Base-by-base conservation (phyloP, 2,797 vertebrate genomes). In the Lithobates pipiens region DNA sequence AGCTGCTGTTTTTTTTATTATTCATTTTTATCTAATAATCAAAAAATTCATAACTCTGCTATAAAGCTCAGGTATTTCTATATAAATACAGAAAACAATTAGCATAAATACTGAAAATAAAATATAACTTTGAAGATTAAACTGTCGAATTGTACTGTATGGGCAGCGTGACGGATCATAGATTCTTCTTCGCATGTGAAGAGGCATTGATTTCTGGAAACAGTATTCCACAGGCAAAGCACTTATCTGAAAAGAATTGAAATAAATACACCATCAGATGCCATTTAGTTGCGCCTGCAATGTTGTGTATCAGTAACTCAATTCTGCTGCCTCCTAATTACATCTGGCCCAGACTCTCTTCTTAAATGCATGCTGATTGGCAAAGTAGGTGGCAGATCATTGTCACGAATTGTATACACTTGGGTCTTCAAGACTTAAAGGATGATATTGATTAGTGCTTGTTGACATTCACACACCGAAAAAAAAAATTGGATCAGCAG, bases 231-330 rank as follows among this genome's bases (percentile, higher is more conserved):
- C 76, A 69, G 68, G 70, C 77, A 87, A 83, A 83, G 70, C 86
- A 80, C 76, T 87, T 87, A 83, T 82, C 86, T 87, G 76, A 76
- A 87, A 87, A 83, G 81, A 87, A 87, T 79, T 83, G 81, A 87
- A 87, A 87, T 83, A 87, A 84, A 87, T 83, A 87, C 76, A 83
- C 70, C 44, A 87, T 87, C 76, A 87, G 57, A 87, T 80, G 71
- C 34, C 34, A 79, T 83, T 87, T 81, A 80, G 81, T 83, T 83
- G 86, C 61, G 70, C 81, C 46, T 87, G 81, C 71, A 83, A 80
- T 84, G 81, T 70, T 74, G 27, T 83, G 76, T 79, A 68, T 63
- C 68, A 73, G 80, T 86, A 86, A 86, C 83, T 78, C 76, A 87
- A 80, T 87, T 83, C 86, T 80, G 71, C 81, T 76, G 77, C 36